phyloP scores from a whole-genome alignment of 2,888 invertebrate species.

The Hydraecia micacea region DNA sequence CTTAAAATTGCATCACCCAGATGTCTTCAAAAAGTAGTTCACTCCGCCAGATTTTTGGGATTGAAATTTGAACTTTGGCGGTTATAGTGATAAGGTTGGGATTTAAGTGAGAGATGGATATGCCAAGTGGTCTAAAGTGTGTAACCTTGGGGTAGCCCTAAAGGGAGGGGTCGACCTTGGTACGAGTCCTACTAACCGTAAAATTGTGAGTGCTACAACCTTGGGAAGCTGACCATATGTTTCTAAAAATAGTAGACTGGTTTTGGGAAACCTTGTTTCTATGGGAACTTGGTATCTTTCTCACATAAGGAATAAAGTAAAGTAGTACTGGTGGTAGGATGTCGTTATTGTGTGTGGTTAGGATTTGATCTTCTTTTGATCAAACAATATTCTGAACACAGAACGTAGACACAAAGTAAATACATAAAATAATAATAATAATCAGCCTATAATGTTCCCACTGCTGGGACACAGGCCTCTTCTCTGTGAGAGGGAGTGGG shows the following conservation, averaged over 20 bases:
- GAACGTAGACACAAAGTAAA: too few relatives aligned
- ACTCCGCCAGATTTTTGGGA: not conserved
- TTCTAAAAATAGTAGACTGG: slow-evolving; percentile 52
- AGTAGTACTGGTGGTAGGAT: too few relatives aligned
- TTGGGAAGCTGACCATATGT: slow-evolving; percentile 54
- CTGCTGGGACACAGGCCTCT: too few relatives aligned
- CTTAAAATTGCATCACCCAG: slow-evolving; percentile 4
- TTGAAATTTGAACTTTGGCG: slow-evolving; percentile 24
- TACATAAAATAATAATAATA: too few relatives aligned
- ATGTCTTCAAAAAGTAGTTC: slow-evolving; percentile 31
- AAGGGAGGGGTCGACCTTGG: slow-evolving; percentile 65
- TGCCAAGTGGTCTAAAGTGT: slow-evolving; percentile 42
- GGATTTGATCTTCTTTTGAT: too few relatives aligned
- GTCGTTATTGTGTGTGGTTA: too few relatives aligned
- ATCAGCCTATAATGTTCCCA: too few relatives aligned
- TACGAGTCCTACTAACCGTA: slow-evolving; percentile 69
- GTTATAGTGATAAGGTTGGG: slow-evolving; percentile 24
- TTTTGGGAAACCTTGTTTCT: slow-evolving; percentile 10
- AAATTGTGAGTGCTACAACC: slow-evolving; percentile 57
- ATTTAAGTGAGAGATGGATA: slow-evolving; percentile 19
- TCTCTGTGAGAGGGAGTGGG: too few relatives aligned
- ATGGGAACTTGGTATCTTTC: not conserved
- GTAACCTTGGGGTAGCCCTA: slow-evolving; percentile 59
- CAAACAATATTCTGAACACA: too few relatives aligned
- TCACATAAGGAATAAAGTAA: too few relatives aligned